phyloP scores from a whole-genome alignment of 2,888 invertebrate species.

The Habroteleia sp. region DNA sequence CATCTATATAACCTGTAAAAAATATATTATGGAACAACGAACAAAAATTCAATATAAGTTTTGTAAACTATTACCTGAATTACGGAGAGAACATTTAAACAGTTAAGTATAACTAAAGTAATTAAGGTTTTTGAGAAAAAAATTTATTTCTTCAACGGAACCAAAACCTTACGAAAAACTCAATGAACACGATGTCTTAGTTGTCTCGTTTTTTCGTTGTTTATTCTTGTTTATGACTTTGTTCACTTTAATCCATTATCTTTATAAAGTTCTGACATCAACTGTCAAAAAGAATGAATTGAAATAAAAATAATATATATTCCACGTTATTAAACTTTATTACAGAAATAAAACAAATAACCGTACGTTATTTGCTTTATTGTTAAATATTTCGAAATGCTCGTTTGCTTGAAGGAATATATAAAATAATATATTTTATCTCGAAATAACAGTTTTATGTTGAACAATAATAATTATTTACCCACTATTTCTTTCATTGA shows the following conservation, averaged over 20 bases:
- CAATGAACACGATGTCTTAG: constrained; percentile 34
- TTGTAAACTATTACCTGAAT: constrained; percentile 43
- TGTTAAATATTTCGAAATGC: background rate
- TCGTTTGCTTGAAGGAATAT: too few species aligned
- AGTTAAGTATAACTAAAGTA: constrained; percentile 46
- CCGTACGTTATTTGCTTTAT: background rate
- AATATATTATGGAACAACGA: constrained; percentile 31
- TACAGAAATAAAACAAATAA: constrained; percentile 12
- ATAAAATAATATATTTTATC: too few species aligned
- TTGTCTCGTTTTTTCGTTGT: constrained; percentile 33
- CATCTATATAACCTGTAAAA: constrained; percentile 23
- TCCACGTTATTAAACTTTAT: constrained; percentile 21
- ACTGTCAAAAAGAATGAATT: constrained; percentile 25
- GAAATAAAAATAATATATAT: constrained; percentile 29
- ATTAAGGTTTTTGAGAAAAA: constrained; percentile 41
- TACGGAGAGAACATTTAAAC: constrained; percentile 32
- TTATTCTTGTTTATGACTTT: constrained; percentile 41
- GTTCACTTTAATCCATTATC: constrained; percentile 49
- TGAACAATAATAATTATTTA: too few species aligned
- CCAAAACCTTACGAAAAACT: constrained; percentile 33
- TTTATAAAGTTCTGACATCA: constrained; percentile 41
- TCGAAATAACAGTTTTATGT: too few species aligned
- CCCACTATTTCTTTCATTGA: too few species aligned
- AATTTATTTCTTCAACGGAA: constrained; percentile 37
- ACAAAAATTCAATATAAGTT: constrained; percentile 31